Base-by-base conservation (phyloP, 2,113 vertebrate genomes). In the Phasianus colchicus region DNA sequence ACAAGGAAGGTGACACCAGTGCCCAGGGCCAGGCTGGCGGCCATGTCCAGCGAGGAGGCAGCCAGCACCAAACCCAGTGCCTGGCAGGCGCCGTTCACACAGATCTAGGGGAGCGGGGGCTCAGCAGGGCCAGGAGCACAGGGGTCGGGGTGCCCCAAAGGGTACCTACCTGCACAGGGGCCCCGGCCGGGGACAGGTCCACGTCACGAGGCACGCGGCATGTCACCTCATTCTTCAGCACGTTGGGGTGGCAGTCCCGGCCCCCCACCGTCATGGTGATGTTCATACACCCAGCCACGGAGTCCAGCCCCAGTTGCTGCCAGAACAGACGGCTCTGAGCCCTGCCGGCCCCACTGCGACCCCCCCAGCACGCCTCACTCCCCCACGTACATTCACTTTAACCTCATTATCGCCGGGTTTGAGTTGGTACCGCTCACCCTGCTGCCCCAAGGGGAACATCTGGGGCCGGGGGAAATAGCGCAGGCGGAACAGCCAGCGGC, bases 141-240 rank as follows among this genome's bases (percentile, higher is more conserved):
- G 0, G 13, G 5, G 3, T 19, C 16, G 6, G 34, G 6, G 13
- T 7, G 14, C 42, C 15, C 3, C 1, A 0, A 0, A 8, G 48
- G 9, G 9, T 55, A 24, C 86, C 47, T 97, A 99, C 99, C 98
- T 98, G 96, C 70, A 99, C 97, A 6, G 96, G 96, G 13, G 97
- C 96, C 2, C 98, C 98, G 1, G 97, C 74, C 0, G 81, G 78
- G 74, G 98, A 97, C 74, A 99, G 97, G 42, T 21, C 96, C 90
- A 99, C 85, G 67, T 98, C 95, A 16, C 94, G 97, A 47, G 99
- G 98, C 86, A 99, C 97, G 58, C 97, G 98, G 92, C 99, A 99
- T 6, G 98, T 98, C 86, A 99, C 98, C 90, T 99, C 98, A 4
- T 99, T 99, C 48, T 99, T 98, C 95, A 98, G 96, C 89, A 99